phyloP scores from a whole-genome alignment of 2,113 vertebrate species.

The Sinocyclocheilus maitianheensis region DNA sequence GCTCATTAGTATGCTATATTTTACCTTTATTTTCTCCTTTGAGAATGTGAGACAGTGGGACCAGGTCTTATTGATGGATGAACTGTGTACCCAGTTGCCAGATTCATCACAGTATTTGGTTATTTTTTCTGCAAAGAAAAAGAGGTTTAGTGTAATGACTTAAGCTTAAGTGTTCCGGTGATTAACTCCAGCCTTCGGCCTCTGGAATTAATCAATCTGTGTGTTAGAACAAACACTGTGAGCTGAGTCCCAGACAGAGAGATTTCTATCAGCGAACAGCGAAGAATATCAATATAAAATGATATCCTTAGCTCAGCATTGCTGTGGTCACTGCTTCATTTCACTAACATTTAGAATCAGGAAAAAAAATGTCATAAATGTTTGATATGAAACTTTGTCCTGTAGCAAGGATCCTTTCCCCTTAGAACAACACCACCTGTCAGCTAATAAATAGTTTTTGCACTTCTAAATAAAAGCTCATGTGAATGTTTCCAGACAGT shows the following conservation, averaged over 20 bases:
- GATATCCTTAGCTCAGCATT: background rate
- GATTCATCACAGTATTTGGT: constrained; percentile 88
- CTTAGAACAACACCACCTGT: constrained; percentile 29
- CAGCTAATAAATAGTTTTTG: constrained; percentile 63
- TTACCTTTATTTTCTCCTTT: constrained; percentile 83
- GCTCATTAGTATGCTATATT: background rate
- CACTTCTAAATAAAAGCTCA: constrained; percentile 35
- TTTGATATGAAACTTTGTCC: background rate
- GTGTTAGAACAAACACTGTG: background rate
- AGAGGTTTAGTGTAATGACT: constrained; percentile 46
- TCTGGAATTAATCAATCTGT: constrained; percentile 38
- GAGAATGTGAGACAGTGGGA: constrained; percentile 84
- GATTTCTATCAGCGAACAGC: background rate
- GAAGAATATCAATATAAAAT: background rate
- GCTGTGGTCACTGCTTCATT: background rate
- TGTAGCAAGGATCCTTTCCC: background rate
- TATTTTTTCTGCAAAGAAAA: constrained; percentile 77
- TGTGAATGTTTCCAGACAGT: constrained; percentile 39
- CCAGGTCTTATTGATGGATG: constrained; percentile 81
- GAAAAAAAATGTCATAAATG: background rate
- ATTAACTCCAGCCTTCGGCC: constrained; percentile 27
- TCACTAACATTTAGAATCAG: background rate
- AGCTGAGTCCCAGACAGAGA: background rate
- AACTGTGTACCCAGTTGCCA: constrained; percentile 86
- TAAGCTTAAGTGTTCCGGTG: constrained; percentile 38